Evolutionary conservation across 2,797 vertebrate genomes (phyloP), one percentile per base, ranked within the genome.

Genomic region (Thaleichthys pacificus): DNA sequence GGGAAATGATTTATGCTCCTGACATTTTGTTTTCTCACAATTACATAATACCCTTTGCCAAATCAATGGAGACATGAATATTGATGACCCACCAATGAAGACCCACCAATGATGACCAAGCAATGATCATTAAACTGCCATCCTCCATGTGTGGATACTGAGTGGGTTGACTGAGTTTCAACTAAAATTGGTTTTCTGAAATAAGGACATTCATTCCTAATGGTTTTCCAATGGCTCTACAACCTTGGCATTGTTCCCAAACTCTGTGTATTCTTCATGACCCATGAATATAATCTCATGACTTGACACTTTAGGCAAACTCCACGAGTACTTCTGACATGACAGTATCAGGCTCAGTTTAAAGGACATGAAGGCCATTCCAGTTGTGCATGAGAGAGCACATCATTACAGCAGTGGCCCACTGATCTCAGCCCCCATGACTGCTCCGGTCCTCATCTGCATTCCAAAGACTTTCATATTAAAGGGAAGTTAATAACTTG

Each of bases 401-500:
- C 66, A 77, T 84, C 76, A 80, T 89, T 85, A 89, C 61, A 70
- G 71, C 82, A 71, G 77, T 81, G 79, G 73, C 12, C 49, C 61
- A 76, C 79, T 79, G 74, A 81, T 79, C 71, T 81, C 80, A 78
- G 84, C 87, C 81, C 84, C 83, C 72, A 21, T 62, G 75, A 64
- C 76, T 70, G 79, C 79, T 80, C 22, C 75, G 78, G 77, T 61
- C 83, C 81, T 89, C 85, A 69, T 90, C 87, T 87, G 83, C 81
- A 90, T 91, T 92, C 87, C 60, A 62, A 60, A 77, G 85, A 84
- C 78, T 87, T 89, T 87, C 85, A 84, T 81, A 89, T 90, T 88
- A 88, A 54, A 68, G 69, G 35, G 67, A 77, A 88, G 80, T 91
- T 89, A 91, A 91, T 91, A 89, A 91, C 88, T 87, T 85, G 85